Evolutionary conservation across 2,888 invertebrate genomes (phyloP).

Genomic region (Heliconius ethilla): DNA sequence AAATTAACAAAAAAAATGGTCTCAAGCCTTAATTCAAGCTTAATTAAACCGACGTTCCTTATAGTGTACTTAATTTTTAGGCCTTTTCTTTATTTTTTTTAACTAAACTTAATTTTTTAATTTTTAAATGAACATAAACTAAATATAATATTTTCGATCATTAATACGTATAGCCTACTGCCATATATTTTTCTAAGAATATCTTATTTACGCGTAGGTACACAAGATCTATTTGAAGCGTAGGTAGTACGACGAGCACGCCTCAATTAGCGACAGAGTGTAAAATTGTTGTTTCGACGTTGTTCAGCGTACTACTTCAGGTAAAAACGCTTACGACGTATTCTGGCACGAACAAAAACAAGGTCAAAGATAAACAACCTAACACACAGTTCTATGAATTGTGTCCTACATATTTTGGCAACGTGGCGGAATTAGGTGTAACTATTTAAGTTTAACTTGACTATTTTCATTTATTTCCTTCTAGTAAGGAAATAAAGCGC

Average conservation of each 20-base stretch:
- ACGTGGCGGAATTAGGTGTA: neutral
- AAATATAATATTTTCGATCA: too few species aligned
- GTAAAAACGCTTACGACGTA: conserved; percentile 14
- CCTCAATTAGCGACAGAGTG: conserved; percentile 32
- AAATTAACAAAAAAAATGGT: too few species aligned
- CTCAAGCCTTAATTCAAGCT: too few species aligned
- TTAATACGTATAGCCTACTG: neutral
- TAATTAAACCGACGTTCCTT: too few species aligned
- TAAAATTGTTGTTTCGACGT: conserved; percentile 19
- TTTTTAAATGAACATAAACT: neutral
- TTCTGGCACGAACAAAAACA: conserved; percentile 10
- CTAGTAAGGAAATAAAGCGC: neutral
- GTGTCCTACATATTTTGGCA: neutral
- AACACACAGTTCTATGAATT: conserved; percentile 3
- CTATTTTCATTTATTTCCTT: too few species aligned
- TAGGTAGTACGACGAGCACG: neutral
- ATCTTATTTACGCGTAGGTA: neutral
- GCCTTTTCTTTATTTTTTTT: neutral
- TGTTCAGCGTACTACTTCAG: conserved; percentile 18
- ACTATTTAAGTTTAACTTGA: too few species aligned
- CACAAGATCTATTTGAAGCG: conserved; percentile 24
- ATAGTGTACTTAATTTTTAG: too few species aligned
- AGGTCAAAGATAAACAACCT: conserved; percentile 5
- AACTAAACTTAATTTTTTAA: neutral
- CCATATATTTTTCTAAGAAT: neutral